These are phyloP conservation scores for Eilema sororculum DNA, from an alignment of 2,888 invertebrate species.

Conservation along the genomic window DNA sequence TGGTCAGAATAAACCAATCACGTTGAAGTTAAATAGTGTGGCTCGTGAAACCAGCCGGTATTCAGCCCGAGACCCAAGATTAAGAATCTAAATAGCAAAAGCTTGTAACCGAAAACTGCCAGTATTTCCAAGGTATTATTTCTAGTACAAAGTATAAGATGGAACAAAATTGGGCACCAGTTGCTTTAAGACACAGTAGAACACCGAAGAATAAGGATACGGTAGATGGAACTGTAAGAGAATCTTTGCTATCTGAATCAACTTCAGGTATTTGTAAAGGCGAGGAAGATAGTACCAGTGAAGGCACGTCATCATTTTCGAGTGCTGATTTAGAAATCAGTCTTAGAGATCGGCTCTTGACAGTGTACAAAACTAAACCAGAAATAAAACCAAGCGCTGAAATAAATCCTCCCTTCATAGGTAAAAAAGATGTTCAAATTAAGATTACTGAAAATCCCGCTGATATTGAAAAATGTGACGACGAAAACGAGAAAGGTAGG, in stretches of 20 bases:
- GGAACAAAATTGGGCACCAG: conserved; percentile 70
- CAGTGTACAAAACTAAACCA: conserved; percentile 58
- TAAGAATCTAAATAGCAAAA: conserved; percentile 82
- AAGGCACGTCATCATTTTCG: conserved; percentile 71
- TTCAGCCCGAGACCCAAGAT: conserved; percentile 86
- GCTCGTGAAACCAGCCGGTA: conserved; percentile 83
- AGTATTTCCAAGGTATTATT: conserved; percentile 76
- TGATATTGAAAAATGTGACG: conserved; percentile 42
- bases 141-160: conserved; percentile 63
- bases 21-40: conserved; percentile 82
- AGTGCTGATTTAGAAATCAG: conserved; percentile 76
- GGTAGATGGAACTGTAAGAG: conserved; percentile 67
- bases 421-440: conserved; percentile 47
- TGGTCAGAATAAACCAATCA: conserved; percentile 84
- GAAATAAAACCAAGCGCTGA: conserved; percentile 40
- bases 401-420: conserved; percentile 20
- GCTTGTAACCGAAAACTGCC: conserved; percentile 55
- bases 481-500: conserved; percentile 59
- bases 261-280: conserved; percentile 85
- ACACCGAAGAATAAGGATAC: conserved; percentile 64
- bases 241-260: conserved; percentile 78
- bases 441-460: conserved; percentile 61
- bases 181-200: conserved; percentile 69
- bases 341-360: conserved; percentile 57
- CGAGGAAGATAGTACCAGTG: conserved; percentile 72